Evolutionary conservation across 37 sponge, comb jelly and placozoan species (phyloP), one percentile per base, ranked within the genome.

Genomic region (Hormiphora californensis): DNA sequence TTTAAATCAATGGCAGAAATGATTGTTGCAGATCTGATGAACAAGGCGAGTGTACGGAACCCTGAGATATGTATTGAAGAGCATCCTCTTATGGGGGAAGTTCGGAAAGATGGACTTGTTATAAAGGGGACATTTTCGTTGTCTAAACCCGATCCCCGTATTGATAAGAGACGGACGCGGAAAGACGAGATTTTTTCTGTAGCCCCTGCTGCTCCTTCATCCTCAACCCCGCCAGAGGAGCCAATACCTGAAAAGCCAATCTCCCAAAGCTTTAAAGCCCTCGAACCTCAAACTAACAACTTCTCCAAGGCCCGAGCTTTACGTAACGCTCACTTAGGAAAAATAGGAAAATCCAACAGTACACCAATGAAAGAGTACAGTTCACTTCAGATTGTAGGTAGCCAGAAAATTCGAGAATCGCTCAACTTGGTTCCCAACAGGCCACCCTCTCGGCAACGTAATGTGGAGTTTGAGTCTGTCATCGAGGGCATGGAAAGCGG

Each of bases 11-110:
- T 73, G 81, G 81, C 81, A 36, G 81, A 73, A 36, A 73, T 73
- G 25, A 73, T 73, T 73, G 81, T 73, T 36, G 81, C 81, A 27
- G 81, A 73, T 73, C 25, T 73, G 23, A 73, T 73, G 28, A 36
- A 43, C 21, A 73, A 73, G 44, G 81, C 81, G 17, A 33, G 62
- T 54, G 44, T 55, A 4, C 54, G 44, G 28, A 86, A 59, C 28
- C 86, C 62, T 86, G 86, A 86, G 54, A 57, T 55, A 27, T 86
- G 59, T 54, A 86, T 73, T 27, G 81, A 73, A 17, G 81, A 73
- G 35, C 43, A 46, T 15, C 81, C 40, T 43, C 81, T 43, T 73
- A 43, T 46, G 21, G 81, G 39, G 43, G 81, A 73, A 41, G 38
- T 73, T 33, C 40, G 43, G 12, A 43, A 22, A 43, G 81, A 73